Conservation (phyloP, 2,113 vertebrate species). For the Apteryx mantelli region DNA sequence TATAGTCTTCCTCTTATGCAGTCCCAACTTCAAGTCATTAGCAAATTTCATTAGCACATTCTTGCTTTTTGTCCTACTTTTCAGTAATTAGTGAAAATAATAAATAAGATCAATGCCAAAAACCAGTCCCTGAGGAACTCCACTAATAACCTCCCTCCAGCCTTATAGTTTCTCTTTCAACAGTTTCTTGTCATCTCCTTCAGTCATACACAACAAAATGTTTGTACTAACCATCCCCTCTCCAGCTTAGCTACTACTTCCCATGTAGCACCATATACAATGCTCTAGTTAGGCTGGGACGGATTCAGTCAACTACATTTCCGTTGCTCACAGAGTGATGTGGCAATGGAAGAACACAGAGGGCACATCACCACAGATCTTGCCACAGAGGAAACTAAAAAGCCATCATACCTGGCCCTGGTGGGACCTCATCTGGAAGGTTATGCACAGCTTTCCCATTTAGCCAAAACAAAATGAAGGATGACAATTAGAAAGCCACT, state of each 20-base stretch:
- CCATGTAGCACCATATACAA: background rate
- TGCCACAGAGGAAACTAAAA: constrained; percentile 33
- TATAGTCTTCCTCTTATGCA: background rate
- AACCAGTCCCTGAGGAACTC: background rate
- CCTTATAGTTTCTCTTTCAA: background rate
- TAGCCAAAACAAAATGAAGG: background rate
- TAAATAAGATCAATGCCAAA: constrained; percentile 21
- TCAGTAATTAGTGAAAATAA: constrained; percentile 20
- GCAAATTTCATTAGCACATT: constrained; percentile 7
- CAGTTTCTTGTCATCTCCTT: background rate
- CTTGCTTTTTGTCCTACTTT: background rate
- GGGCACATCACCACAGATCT: background rate
- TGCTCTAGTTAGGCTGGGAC: background rate
- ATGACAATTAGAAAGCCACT: background rate
- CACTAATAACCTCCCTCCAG: constrained; percentile 27
- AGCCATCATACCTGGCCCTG: background rate
- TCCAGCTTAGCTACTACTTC: background rate
- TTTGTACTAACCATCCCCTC: background rate
- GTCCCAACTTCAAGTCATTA: background rate
- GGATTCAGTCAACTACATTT: background rate
- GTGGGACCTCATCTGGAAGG: background rate
- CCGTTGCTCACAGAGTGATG: background rate
- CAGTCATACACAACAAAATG: background rate
- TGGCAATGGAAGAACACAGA: background rate
- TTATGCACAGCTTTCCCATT: background rate